These are phyloP conservation scores for Dryocosmus kuriphilus DNA, from an alignment of 2,888 invertebrate genomes.

Conservation along the genomic window DNA sequence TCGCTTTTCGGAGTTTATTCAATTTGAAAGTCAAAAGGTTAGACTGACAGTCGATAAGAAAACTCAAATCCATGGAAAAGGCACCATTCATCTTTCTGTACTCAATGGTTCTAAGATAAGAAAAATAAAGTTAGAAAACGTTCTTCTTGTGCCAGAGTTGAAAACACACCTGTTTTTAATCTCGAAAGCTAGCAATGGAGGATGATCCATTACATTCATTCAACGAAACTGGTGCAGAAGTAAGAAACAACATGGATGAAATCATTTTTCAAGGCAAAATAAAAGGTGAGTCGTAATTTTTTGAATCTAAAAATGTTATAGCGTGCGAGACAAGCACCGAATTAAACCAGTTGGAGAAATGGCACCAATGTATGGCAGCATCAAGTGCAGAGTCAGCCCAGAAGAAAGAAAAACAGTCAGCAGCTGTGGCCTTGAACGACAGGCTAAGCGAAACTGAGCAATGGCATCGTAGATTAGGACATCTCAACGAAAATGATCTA, in stretches of 20 bases:
- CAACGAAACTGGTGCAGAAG: conserved; percentile 35
- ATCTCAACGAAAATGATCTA: conserved; percentile 50
- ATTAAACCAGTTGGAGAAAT: background rate
- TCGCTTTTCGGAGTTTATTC: conserved; percentile 38
- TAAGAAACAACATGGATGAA: conserved; percentile 22
- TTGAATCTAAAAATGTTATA: conserved; percentile 16
- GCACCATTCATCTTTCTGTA: conserved; percentile 41
- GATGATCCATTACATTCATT: conserved; percentile 42
- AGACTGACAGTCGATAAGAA: conserved; percentile 44
- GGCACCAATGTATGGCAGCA: background rate
- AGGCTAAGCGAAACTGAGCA: conserved; percentile 35
- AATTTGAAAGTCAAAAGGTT: conserved; percentile 40
- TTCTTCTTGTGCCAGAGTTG: conserved; percentile 49
- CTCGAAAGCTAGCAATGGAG: conserved; percentile 45
- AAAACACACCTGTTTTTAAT: conserved; percentile 50
- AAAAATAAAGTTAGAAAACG: conserved; percentile 43
- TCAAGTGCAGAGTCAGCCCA: too few species aligned
- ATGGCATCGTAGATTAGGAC: conserved; percentile 53
- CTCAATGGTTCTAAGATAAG: conserved; percentile 15
- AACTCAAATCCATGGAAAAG: conserved; percentile 47
- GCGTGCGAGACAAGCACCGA: background rate
- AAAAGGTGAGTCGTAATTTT: conserved; percentile 46
- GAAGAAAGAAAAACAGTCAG: too few species aligned
- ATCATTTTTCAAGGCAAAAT: conserved; percentile 38
- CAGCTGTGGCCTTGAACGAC: background rate